These are phyloP conservation scores for Lutraria lutraria DNA, from an alignment of 2,888 invertebrate species.

Conservation along the genomic window DNA sequence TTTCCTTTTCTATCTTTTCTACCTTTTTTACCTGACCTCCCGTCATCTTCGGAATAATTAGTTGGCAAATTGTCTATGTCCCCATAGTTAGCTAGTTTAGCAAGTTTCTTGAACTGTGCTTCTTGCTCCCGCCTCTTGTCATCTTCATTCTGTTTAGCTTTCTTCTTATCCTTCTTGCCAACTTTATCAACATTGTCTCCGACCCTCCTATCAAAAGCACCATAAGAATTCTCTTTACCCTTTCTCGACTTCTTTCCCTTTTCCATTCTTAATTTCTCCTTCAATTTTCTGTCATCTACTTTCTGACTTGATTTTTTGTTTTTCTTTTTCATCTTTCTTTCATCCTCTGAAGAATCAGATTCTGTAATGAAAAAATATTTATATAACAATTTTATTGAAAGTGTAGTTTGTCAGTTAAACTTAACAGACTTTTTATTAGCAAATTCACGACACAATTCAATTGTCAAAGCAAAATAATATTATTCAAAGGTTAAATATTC, in stretches of 20 bases:
- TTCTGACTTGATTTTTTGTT: background rate
- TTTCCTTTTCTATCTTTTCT: conserved; percentile 47
- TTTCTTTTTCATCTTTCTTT: conserved; percentile 65
- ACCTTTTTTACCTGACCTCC: conserved; percentile 37
- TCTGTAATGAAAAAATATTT: conserved; percentile 36
- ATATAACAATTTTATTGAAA: no score
- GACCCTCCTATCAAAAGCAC: conserved; percentile 26
- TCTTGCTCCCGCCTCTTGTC: conserved; percentile 53
- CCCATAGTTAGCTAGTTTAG: conserved; percentile 60
- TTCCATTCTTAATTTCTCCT: conserved; percentile 40
- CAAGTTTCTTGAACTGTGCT: conserved; percentile 57
- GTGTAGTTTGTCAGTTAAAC: no score
- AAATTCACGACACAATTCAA: no score
- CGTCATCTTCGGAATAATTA: conserved; percentile 17
- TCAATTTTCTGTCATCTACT: conserved; percentile 37
- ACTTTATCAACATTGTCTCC: conserved; percentile 29
- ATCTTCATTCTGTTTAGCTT: conserved; percentile 38
- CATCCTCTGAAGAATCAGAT: conserved; percentile 72
- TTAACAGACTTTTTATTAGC: no score
- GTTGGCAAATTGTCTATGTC: conserved; percentile 40
- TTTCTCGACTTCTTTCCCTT: conserved; percentile 44
- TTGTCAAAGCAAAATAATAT: no score
- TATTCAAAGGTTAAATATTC: no score
- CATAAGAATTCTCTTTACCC: conserved; percentile 46
- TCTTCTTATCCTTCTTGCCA: conserved; percentile 50